A percentile compares a stretch with the other conserved stretches of the same genome.
Evolutionary conservation across 2,888 invertebrate genomes (phyloP).

Genomic region (Calliphora vomitoria): DNA sequence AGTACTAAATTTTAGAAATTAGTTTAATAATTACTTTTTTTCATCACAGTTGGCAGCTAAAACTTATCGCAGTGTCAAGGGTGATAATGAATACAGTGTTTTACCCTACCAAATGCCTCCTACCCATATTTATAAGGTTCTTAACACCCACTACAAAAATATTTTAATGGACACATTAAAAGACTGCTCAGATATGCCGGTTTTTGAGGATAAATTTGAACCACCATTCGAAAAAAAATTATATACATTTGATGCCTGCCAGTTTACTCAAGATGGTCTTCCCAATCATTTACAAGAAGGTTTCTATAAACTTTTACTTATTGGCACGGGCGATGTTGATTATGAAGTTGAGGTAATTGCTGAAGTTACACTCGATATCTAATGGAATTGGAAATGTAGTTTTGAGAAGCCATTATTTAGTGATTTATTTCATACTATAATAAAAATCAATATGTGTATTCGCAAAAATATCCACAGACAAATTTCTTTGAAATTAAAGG

Average conservation of each 20-base stretch:
- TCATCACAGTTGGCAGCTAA: conserved; percentile 58
- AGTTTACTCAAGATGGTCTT: conserved; percentile 65
- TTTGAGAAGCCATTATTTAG: too few species aligned
- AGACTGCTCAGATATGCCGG: conserved; percentile 74
- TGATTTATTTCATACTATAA: too few species aligned
- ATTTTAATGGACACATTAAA: conserved; percentile 64
- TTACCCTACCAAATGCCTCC: conserved; percentile 66
- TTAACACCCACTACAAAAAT: conserved; percentile 71
- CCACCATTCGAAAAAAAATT: conserved; percentile 70
- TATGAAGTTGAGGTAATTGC: conserved; percentile 11
- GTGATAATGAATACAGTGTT: conserved; percentile 67
- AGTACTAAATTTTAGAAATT: neutral
- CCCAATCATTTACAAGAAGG: conserved; percentile 74
- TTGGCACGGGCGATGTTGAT: conserved; percentile 61
- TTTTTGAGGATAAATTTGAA: conserved; percentile 54
- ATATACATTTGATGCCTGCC: conserved; percentile 66
- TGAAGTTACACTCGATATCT: conserved; percentile 30
- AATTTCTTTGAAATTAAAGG: too few species aligned
- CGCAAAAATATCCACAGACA: too few species aligned
- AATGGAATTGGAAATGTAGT: neutral
- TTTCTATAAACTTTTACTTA: conserved; percentile 67
- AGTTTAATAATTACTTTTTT: neutral
- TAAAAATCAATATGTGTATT: too few species aligned
- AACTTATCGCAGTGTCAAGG: conserved; percentile 73
- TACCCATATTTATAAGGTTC: conserved; percentile 42